Percentiles rank a stretch among this genome's conserved stretches.
Conservation (phyloP, 2,113 vertebrate genomes). For the Cavia aperea region DNA sequence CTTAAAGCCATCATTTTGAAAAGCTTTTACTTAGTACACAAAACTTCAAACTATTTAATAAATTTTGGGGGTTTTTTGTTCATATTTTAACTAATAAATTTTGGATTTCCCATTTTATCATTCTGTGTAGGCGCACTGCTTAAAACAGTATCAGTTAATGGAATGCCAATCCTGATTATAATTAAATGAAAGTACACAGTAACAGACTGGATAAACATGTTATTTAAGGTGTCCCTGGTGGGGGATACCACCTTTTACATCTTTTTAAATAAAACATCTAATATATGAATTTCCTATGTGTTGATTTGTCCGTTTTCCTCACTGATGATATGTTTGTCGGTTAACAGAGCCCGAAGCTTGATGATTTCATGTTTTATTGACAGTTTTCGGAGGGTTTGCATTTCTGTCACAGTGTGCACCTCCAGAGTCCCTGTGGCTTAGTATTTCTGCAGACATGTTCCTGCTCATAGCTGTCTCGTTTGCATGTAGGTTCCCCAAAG, state of each 20-base stretch:
- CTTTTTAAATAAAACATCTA: conserved; percentile 22
- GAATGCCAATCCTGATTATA: background rate
- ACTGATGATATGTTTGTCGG: conserved; percentile 5
- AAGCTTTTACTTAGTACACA: conserved; percentile 28
- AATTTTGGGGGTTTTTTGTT: background rate
- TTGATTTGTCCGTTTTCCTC: conserved; percentile 36
- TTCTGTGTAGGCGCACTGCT: conserved; percentile 28
- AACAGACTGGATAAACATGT: background rate
- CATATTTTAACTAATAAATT: background rate
- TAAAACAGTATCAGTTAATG: background rate
- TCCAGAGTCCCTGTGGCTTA: background rate
- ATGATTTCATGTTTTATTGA: conserved; percentile 21
- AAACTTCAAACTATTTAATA: conserved; percentile 36
- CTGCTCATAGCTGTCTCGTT: background rate
- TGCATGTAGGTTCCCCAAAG: background rate
- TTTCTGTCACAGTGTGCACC: background rate
- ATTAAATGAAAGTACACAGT: background rate
- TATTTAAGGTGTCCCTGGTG: background rate
- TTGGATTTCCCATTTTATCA: conserved; percentile 3
- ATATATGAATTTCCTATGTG: background rate
- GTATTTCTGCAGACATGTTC: conserved; percentile 6
- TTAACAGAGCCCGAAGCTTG: conserved; percentile 6
- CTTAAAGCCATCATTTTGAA: conserved; percentile 36
- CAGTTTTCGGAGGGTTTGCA: conserved; percentile 41
- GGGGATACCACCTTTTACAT: conserved; percentile 18